Evolutionary conservation across 2,888 invertebrate species (phyloP), one percentile per base, ranked within the genome.

Genomic region (Anarsia innoxiella): DNA sequence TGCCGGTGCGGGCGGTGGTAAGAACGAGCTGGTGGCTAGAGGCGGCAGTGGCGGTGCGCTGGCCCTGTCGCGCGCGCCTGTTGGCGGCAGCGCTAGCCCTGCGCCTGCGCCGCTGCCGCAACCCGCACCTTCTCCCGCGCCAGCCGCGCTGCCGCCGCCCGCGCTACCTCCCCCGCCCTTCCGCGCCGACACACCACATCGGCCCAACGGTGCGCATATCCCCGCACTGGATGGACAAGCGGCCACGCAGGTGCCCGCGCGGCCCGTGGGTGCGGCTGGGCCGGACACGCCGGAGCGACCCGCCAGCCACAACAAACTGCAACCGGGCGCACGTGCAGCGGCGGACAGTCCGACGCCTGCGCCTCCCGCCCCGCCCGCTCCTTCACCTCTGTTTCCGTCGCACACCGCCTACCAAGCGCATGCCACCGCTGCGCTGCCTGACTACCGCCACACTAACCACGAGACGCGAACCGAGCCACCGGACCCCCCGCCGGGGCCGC

Each of bases 101-200:
- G 88, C 88, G 62, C 88, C 89, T 53, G 88, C 88, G 54, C 89
- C 91, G 51, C 88, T 90, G 52, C 89, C 89, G 50, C 88, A 88
- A 53, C 90, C 91, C 49, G 87, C 87, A 49, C 90, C 91, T 43
- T 89, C 90, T 56, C 90, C 91, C 54, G 91, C 91, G 59, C 90
- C 91, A 56, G 90, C 91, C 56, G 87, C 88, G 51, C 80, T 89
- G 54, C 89, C 89, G 45, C 88, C 89, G 53, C 88, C 89, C 54
- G 88, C 88, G 49, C 82, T 88, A 49, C 89, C 88, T 47, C 89
- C 89, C 55, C 88, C 88, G 53, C 87, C 88, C 50, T 89, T 88
- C 71, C 87, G 88, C 70, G 76, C 76, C 52, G 80, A 80, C 56
- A 71, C 78, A 10, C 78, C 78, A 25, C 76, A 77, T 48, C 66